A percentile compares a stretch with the other conserved stretches of the same genome.
Conservation (phyloP, 2,113 vertebrate species). For the Amblyopsis rosae region DNA sequence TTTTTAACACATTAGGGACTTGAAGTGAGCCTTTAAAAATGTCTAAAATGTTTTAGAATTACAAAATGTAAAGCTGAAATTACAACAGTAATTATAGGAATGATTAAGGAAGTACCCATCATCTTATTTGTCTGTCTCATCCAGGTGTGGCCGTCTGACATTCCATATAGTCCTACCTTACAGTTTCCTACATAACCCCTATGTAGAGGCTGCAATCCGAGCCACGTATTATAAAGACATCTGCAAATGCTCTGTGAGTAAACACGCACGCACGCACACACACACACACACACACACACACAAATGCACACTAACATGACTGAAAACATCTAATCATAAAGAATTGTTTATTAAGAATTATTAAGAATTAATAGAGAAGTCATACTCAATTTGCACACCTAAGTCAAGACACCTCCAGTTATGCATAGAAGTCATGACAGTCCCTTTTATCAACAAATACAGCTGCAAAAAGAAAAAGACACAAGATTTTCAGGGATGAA, state of each 20-base stretch:
- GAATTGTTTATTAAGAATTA: no score
- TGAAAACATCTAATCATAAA: no score
- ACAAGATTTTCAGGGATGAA: no score
- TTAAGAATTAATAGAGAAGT: no score
- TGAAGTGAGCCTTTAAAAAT: no score
- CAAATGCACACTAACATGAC: background rate
- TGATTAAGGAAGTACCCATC: background rate
- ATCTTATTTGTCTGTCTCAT: background rate
- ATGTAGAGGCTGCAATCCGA: slow-evolving; percentile 83
- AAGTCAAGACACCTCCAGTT: background rate
- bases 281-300: slow-evolving; percentile 8
- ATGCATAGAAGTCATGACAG: background rate
- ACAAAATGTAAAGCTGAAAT: background rate
- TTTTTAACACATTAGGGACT: no score
- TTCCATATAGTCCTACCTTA: slow-evolving; percentile 87
- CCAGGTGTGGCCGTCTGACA: slow-evolving; percentile 84
- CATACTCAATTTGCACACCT: no score
- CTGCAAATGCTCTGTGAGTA: slow-evolving; percentile 84
- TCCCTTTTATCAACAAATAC: background rate
- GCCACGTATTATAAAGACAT: slow-evolving; percentile 76
- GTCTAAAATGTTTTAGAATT: no score
- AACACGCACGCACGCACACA: slow-evolving; percentile 7
- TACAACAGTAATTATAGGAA: background rate
- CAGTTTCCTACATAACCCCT: slow-evolving; percentile 82
- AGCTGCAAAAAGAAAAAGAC: no score